phyloP scores from a whole-genome alignment of 2,113 vertebrate species.

The Azemiops feae region DNA sequence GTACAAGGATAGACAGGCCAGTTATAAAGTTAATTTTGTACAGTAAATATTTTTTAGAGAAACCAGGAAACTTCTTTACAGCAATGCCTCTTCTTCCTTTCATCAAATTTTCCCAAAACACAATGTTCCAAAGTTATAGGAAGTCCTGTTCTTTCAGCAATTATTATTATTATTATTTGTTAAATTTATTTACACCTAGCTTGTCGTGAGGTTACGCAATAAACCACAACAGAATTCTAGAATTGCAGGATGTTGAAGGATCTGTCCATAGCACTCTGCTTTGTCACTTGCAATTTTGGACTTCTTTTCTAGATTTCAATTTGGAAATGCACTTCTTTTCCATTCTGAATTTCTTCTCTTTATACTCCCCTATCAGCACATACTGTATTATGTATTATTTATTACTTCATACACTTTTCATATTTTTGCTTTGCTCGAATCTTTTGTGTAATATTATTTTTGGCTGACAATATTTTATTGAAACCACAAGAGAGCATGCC shows the following conservation, averaged over 20 bases:
- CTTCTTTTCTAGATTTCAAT: neutral
- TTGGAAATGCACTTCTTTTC: neutral
- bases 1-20: constrained; percentile 96
- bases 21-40: constrained; percentile 53
- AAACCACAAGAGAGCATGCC: neutral
- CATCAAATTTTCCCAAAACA: neutral
- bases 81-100: neutral
- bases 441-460: neutral
- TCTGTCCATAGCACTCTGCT: neutral
- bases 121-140: neutral
- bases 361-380: neutral
- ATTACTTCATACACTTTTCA: neutral
- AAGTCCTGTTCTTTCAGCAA: neutral
- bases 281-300: neutral
- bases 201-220: neutral
- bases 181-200: neutral
- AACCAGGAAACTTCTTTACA: neutral
- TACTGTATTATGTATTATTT: neutral
- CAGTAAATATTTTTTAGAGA: neutral
- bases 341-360: neutral
- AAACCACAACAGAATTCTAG: neutral
- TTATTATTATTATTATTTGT: neutral
- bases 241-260: neutral
- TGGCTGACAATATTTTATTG: neutral
- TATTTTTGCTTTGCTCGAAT: neutral